Base-by-base conservation (phyloP, 1,140 invertebrate genomes). In the Bombus terrestris region DNA sequence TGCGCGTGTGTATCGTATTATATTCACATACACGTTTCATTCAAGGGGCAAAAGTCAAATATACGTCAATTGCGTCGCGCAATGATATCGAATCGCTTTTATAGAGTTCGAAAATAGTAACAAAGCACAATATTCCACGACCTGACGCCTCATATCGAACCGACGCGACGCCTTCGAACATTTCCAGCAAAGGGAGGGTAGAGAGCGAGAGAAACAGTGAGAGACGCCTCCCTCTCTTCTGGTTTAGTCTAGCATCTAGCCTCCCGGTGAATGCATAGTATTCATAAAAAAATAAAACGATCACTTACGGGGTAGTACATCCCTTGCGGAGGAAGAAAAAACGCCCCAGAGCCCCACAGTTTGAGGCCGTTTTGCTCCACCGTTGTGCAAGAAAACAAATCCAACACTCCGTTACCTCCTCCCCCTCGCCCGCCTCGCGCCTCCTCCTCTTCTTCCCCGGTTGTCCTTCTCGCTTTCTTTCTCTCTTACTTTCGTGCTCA, bases 271-370 rank as follows among this genome's bases (percentile, higher is more conserved):
- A 75, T 32, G 83, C 79, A 79, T 39, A 28, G 25, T 47, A 43
- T 79, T 80, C 37, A 59, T 84, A 35, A 41, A 72, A 53, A 37
- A 41, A 72, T 83, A 10, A 59, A 37, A 59, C 12, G 28, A 12
- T 81, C 71, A 97, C 97, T 98, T 96, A 98, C 98, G 97, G 97
- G 97, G 96, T 98, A 98, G 96, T 98, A 98, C 97, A 98, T 97
- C 96, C 97, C 97, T 97, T 98, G 97, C 95, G 97, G 97, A 97
- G 97, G 97, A 97, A 98, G 97, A 96, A 98, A 98, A 96, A 98
- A 98, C 96, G 97, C 97, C 96, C 97, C 97, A 96, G 98, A 97
- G 96, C 97, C 97, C 98, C 98, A 98, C 97, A 98, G 97, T 97
- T 98, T 98, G 98, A 97, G 96, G 97, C 97, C 97, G 97, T 97